A percentile compares a stretch with the other conserved stretches of the same genome.
Conservation (phyloP, 2,113 vertebrate species). For the Cavia aperea region DNA sequence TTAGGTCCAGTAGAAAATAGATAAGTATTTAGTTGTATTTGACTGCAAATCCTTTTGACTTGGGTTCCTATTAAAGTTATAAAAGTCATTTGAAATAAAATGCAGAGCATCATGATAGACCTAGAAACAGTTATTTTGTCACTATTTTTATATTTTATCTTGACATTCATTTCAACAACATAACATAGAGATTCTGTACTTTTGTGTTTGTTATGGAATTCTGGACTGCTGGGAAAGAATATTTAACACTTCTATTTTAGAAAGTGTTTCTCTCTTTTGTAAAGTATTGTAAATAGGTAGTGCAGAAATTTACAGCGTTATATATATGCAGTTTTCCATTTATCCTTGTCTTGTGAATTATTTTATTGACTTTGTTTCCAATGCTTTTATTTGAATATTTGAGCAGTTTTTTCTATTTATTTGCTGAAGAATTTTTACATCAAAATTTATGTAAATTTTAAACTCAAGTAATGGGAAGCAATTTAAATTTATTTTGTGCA, state of each 20-base stretch:
- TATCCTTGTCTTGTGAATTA: constrained; percentile 17
- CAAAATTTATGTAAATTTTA: constrained; percentile 9
- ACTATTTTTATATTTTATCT: constrained; percentile 40
- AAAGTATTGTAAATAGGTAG: neutral
- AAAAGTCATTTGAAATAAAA: constrained; percentile 29
- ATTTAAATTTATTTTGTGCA: neutral
- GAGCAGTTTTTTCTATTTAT: neutral
- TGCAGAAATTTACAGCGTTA: neutral
- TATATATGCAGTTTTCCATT: neutral
- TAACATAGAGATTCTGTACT: neutral
- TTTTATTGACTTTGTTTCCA: constrained; percentile 6
- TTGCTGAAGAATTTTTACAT: neutral
- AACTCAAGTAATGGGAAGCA: neutral
- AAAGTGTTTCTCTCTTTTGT: neutral
- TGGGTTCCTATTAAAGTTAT: constrained; percentile 24
- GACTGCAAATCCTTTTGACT: neutral
- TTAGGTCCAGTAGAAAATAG: neutral
- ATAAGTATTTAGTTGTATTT: constrained; percentile 14
- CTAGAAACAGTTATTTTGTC: constrained; percentile 26
- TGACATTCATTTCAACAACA: constrained; percentile 16
- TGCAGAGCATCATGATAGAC: neutral
- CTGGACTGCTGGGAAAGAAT: neutral
- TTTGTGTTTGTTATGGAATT: neutral
- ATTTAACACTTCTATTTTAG: neutral
- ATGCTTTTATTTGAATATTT: constrained; percentile 20